Percentiles rank a stretch among this genome's conserved stretches.
Evolutionary conservation across 2,888 invertebrate species (phyloP).

Genomic region (Idaea dimidiata): DNA sequence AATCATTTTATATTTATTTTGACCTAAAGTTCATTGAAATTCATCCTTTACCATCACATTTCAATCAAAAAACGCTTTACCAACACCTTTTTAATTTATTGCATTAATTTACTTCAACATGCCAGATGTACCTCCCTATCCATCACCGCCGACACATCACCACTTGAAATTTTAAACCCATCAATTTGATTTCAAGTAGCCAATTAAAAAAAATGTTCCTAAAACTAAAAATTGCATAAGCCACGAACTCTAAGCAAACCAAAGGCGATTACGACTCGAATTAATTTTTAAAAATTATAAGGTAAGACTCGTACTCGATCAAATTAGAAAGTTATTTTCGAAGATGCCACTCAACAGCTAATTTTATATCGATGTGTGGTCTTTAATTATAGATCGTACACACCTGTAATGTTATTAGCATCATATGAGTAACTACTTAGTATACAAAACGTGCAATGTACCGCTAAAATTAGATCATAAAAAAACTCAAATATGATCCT

Average conservation of each 20-base stretch:
- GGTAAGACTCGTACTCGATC: conserved; percentile 42
- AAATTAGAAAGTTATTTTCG: conserved; percentile 45
- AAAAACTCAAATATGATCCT: conserved; percentile 2
- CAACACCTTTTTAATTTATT: conserved; percentile 52
- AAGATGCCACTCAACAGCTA: conserved; percentile 23
- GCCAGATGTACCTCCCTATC: conserved; percentile 13
- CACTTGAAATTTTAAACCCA: conserved; percentile 36
- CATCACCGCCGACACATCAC: conserved; percentile 8
- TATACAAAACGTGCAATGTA: not conserved
- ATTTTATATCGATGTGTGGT: conserved; percentile 20
- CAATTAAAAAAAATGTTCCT: conserved; percentile 45
- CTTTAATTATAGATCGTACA: conserved; percentile 16
- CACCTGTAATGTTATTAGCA: not conserved
- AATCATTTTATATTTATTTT: not conserved
- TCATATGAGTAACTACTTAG: not conserved
- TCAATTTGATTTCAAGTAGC: conserved; percentile 40
- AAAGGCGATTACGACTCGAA: conserved; percentile 44
- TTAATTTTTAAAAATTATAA: conserved; percentile 52
- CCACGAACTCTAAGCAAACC: conserved; percentile 52
- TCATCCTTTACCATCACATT: not conserved
- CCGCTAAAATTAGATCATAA: not conserved
- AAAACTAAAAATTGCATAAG: conserved; percentile 43
- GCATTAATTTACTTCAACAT: conserved; percentile 24
- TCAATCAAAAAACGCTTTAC: conserved; percentile 24
- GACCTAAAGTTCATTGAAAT: not conserved